phyloP scores from a whole-genome alignment of 2,797 vertebrate species.

The Neoniphon sammara region DNA sequence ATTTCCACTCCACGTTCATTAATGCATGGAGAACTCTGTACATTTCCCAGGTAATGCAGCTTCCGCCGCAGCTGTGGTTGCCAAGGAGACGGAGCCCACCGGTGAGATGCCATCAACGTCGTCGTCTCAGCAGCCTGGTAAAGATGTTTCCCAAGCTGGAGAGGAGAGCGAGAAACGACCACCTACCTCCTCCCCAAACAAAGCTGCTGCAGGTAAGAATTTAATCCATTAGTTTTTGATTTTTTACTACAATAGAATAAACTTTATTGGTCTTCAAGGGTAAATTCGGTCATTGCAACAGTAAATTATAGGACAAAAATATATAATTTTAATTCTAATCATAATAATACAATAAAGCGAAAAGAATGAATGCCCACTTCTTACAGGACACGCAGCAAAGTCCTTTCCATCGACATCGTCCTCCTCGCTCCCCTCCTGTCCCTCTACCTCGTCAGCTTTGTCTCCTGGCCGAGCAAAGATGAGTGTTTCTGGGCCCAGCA shows the following conservation, averaged over 20 bases:
- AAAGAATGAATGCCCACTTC: background rate
- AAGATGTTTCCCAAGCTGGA: constrained; percentile 37
- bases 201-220: constrained; percentile 74
- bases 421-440: constrained; percentile 47
- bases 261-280: too few relatives aligned
- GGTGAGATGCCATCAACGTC: constrained; percentile 45
- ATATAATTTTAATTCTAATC: too few relatives aligned
- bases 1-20: background rate
- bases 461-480: constrained; percentile 89
- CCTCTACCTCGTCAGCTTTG: constrained; percentile 74
- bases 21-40: background rate
- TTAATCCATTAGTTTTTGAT: too few relatives aligned
- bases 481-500: constrained; percentile 87
- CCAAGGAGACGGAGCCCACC: constrained; percentile 57
- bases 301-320: too few relatives aligned
- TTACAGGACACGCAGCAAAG: constrained; percentile 86
- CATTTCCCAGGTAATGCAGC: constrained; percentile 64
- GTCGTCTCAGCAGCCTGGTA: constrained; percentile 49
- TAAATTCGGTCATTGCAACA: too few relatives aligned
- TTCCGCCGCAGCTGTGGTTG: constrained; percentile 31
- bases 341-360: too few relatives aligned
- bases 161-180: constrained; percentile 65
- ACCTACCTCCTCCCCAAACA: constrained; percentile 62
- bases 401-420: constrained; percentile 78
- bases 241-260: too few relatives aligned